Evolutionary conservation across 2,797 vertebrate genomes (phyloP), one percentile per base, ranked within the genome.

Genomic region (Urocyon cinereoargenteus): DNA sequence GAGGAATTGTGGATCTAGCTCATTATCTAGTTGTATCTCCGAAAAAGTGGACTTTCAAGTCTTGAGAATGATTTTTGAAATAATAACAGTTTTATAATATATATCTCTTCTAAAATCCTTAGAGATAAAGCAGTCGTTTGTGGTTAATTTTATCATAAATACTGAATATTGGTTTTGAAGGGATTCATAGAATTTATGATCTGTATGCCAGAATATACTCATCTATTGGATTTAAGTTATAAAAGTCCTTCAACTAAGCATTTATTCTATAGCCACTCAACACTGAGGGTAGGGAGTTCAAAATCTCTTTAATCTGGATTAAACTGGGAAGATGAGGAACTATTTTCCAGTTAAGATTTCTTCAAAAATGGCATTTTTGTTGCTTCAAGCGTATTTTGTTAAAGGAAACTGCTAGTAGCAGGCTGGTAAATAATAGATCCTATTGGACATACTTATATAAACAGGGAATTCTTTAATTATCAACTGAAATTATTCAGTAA

Each of bases 281-380:
- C 21, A 77, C 11, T 24, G 55, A 61, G 13, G 8, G 2, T 24
- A 68, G 9, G 62, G 73, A 73, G 14, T 86, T 81, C 64, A 86
- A 77, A 24, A 88, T 64, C 31, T 88, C 40, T 55, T 94, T 66
- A 79, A 70, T 66, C 49, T 61, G 14, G 18, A 90, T 83, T 86
- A 94, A 94, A 94, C 2, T 92, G 53, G 51, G 31, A 90, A 82
- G 31, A 83, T n/a, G 53, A 82, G n/a, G 11, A 95, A 70, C 36
- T 94, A 70, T 57, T 90, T 91, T 94, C 11, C 45, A 87, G 49
- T 55, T 96, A 15, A 95, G 68, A 79, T 21, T 84, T 92, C 61
- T 86, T 88, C n/a, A 95, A 92, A 62, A 93, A 78, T 18, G 40
- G 34, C 31, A 86, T 82, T 94, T 90, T 72, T 57, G 26, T 77